Evolutionary conservation across 2,113 vertebrate species (phyloP), one percentile per base, ranked within the genome.

Genomic region (Benitochromis conjunctus): DNA sequence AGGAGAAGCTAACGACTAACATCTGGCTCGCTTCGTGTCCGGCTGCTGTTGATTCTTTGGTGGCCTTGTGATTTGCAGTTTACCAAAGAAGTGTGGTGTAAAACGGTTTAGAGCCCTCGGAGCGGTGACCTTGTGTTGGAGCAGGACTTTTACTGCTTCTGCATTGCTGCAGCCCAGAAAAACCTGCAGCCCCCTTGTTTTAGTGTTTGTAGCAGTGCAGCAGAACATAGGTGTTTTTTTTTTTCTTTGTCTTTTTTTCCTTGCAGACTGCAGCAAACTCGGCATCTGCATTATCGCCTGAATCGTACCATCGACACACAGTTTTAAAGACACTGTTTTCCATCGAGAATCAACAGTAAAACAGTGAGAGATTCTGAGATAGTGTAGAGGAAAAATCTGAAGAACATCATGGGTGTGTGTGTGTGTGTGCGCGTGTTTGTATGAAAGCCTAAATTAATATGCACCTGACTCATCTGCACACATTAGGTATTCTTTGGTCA

Each of bases 151-250:
- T 62, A 86, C 56, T 85, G 86, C 81, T 88, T 69, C 85, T 92
- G 92, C 87, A 90, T 74, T 84, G 80, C 88, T 88, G 91, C 86
- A 88, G 89, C 66, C 6, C 48, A 34, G 43, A 57, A 79, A 84
- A 90, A 34, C 89, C 89, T 85, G 86, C 86, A 85, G 24, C 36
- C 58, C 46, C 77, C 46, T 81, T 83, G 60, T 53, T 78, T 79
- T 26, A 43, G 18, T 56, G 80, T 92, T 87, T 91, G 88, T 85
- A 93, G 89, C 89, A 94, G 86, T 94, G 94, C 94, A 95, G 94
- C 80, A 79, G 31, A 60, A 21, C 34, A 7, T 60, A 78, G 57
- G 58, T 58, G 41, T 31, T 1, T 9, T 5, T 64, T 4, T 16
- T 36, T 38, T 64, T 13, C 4, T 64, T 38, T 64, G 31, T 38